Conservation (phyloP, 2,113 vertebrate species). For the Eptesicus fuscus region DNA sequence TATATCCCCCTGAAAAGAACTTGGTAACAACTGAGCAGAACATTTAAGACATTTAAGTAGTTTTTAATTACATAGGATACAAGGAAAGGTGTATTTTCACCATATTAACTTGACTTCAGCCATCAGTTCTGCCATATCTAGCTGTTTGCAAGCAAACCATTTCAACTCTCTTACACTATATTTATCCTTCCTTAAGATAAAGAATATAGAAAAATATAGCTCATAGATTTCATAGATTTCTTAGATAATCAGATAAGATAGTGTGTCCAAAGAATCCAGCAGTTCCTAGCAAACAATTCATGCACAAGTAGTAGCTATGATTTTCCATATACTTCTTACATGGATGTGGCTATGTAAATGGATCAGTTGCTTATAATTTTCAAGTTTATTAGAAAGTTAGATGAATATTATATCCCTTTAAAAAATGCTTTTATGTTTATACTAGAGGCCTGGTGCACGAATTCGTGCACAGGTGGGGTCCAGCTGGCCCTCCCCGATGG, state of each 20-base stretch:
- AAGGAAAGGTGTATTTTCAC: neutral
- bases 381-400: neutral
- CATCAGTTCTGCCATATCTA: neutral
- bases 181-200: neutral
- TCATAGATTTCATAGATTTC: neutral
- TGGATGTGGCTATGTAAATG: neutral
- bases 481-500: too few species aligned
- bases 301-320: neutral
- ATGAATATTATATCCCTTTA: neutral
- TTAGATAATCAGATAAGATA: neutral
- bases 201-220: neutral
- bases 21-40: neutral
- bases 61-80: neutral
- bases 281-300: neutral
- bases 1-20: accelerated
- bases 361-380: neutral
- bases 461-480: too few species aligned
- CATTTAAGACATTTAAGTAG: neutral
- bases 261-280: neutral
- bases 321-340: neutral
- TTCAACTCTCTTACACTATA: neutral
- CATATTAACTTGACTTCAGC: neutral
- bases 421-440: too few species aligned
- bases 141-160: neutral
- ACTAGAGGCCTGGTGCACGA: too few species aligned